A percentile compares a stretch with the other conserved stretches of the same genome.
These are phyloP conservation scores for Lepetodrilus schrolli DNA, from an alignment of 2,888 invertebrate species.

Conservation along the genomic window DNA sequence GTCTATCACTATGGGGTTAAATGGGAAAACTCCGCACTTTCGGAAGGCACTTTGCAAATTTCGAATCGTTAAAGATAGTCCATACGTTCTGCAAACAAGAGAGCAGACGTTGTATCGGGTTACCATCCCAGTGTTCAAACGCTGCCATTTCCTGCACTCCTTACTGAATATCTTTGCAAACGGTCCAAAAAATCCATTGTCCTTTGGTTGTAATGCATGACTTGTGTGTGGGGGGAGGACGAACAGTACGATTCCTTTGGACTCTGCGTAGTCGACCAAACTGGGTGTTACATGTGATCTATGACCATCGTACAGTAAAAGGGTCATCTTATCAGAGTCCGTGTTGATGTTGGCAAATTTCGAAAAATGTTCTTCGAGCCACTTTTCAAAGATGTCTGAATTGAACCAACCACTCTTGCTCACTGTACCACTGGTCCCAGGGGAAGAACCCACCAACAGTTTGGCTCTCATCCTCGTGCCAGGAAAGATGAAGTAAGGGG, in stretches of 20 bases:
- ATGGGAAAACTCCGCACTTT: background rate
- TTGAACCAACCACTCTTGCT: background rate
- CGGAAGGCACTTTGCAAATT: background rate
- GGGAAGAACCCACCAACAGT: slow-evolving; percentile 35
- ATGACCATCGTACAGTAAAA: background rate
- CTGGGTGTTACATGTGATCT: background rate
- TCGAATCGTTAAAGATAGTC: background rate
- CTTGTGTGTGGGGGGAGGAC: background rate
- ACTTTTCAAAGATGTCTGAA: background rate
- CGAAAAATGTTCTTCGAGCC: background rate
- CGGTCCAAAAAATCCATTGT: background rate
- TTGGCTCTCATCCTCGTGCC: slow-evolving; percentile 11
- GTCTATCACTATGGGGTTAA: background rate
- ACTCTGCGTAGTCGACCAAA: background rate
- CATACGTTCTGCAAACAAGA: background rate
- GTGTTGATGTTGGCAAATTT: too few species aligned
- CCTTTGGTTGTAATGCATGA: background rate
- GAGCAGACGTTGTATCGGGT: too few species aligned
- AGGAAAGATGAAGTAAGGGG: background rate
- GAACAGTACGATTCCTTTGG: background rate
- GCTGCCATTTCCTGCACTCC: background rate
- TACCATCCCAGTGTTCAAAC: background rate
- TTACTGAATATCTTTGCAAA: background rate
- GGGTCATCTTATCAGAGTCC: too few species aligned
- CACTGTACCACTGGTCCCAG: too few species aligned